phyloP scores from a whole-genome alignment of 1,140 invertebrate species.

The Frieseomelitta varia region DNA sequence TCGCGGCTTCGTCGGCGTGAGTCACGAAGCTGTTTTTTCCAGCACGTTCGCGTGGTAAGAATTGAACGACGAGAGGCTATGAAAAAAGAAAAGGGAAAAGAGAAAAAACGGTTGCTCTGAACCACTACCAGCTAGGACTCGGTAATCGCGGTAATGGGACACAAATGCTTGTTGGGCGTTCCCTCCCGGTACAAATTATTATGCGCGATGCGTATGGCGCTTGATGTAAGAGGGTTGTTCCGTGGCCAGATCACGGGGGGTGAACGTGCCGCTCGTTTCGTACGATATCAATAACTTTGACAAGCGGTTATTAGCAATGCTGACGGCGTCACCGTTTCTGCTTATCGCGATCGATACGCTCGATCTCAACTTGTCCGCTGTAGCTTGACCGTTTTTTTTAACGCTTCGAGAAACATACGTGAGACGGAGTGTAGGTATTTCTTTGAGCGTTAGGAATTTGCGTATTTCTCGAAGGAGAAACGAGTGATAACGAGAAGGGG shows the following conservation, averaged over 20 bases:
- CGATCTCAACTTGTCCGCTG: not conserved
- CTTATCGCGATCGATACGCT: not conserved
- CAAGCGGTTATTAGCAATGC: not conserved
- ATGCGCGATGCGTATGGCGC: constrained; percentile 45
- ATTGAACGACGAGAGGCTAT: constrained; percentile 47
- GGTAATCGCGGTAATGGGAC: constrained; percentile 50
- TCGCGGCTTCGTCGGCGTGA: not conserved
- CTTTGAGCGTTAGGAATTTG: not conserved
- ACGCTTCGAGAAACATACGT: too few species aligned
- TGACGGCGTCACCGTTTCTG: constrained; percentile 1
- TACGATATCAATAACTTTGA: constrained; percentile 44
- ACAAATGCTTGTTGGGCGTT: constrained; percentile 46
- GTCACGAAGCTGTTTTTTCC: constrained; percentile 9
- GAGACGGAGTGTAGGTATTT: not conserved
- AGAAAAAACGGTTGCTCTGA: constrained; percentile 45
- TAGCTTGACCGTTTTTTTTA: not conserved
- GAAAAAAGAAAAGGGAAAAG: not conserved
- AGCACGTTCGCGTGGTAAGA: constrained; percentile 15
- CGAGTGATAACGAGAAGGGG: too few species aligned
- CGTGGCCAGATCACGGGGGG: not conserved
- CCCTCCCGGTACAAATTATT: constrained; percentile 40
- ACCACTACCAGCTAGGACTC: constrained; percentile 38
- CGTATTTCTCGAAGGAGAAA: not conserved
- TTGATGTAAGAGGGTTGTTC: constrained; percentile 21
- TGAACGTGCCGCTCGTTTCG: not conserved